Base-by-base conservation (phyloP, 2,113 vertebrate genomes). In the Pluvialis apricaria region DNA sequence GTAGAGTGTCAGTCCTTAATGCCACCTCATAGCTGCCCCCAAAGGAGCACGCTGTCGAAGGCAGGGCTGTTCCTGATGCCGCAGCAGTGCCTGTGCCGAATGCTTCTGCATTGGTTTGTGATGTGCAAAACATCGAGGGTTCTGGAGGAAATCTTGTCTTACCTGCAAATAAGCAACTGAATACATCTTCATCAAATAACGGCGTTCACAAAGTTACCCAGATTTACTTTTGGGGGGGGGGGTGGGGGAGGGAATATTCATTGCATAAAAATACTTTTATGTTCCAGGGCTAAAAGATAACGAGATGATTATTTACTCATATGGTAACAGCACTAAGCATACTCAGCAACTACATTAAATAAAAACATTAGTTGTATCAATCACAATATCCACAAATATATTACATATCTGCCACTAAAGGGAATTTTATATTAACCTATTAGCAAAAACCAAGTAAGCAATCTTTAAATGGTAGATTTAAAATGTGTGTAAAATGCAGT, bases 1-100 rank as follows among this genome's bases (percentile, higher is more conserved):
- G 29, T 16, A 3, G 3, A 2, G 5, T 4, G 2, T 11, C 11
- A 0, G 36, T 24, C 21, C 18, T 8, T 9, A 31, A 15, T 2
- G 38, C 15, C 40, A 3, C 24, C 24, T n/a, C 2, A 9, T 22
- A 6, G 40, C 13, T 6, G 65, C n/a, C 16, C 3, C 2, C 2
- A 20, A 7, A 29, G 45, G 16, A 42, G 15, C 3, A 6, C 1
- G 4, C 42, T 1, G 1, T 6, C 2, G 4, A 9, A 17, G 5
- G 2, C 2, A 13, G 36, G 26, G 61, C 10, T 17, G 45, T 4
- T 44, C 42, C 64, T 36, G 49, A 7, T 0, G 10, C 69, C 2
- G 6, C 16, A 11, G 51, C 11, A 5, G 42, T 2, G 49, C 13
- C 62, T 10, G 25, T 17, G 40, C 45, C 5, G 8, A 25, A 3